Conservation (phyloP, 2,888 invertebrate genomes). For the Rotaria socialis region DNA sequence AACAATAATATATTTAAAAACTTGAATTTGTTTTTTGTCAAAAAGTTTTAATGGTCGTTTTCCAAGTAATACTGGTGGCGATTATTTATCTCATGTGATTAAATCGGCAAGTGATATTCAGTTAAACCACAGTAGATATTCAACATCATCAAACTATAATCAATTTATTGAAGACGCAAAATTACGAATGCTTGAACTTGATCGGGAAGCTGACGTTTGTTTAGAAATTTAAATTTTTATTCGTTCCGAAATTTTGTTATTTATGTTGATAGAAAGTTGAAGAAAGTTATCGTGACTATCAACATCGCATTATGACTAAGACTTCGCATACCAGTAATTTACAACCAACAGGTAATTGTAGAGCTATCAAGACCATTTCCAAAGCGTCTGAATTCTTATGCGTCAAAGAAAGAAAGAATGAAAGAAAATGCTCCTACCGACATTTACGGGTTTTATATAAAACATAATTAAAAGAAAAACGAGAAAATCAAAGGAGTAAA, state of each 20-base stretch:
- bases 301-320: conserved; percentile 15
- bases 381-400: not conserved
- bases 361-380: not conserved
- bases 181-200: conserved; percentile 28
- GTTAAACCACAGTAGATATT: conserved; percentile 6
- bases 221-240: not conserved
- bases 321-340: not conserved
- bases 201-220: conserved; percentile 18
- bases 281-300: conserved; percentile 27
- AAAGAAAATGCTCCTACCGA: not conserved
- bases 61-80: not conserved
- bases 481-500: not conserved
- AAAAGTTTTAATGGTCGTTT: not conserved
- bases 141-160: conserved; percentile 35
- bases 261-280: not conserved
- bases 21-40: not conserved
- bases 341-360: not conserved
- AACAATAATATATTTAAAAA: not conserved
- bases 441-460: not conserved
- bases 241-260: too few species aligned
- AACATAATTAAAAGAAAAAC: not conserved
- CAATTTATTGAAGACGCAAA: conserved; percentile 20
- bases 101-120: not conserved
- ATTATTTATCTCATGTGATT: not conserved
- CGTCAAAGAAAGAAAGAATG: not conserved